Conservation (phyloP, 2,888 invertebrate species). For the Tridacna gigas region DNA sequence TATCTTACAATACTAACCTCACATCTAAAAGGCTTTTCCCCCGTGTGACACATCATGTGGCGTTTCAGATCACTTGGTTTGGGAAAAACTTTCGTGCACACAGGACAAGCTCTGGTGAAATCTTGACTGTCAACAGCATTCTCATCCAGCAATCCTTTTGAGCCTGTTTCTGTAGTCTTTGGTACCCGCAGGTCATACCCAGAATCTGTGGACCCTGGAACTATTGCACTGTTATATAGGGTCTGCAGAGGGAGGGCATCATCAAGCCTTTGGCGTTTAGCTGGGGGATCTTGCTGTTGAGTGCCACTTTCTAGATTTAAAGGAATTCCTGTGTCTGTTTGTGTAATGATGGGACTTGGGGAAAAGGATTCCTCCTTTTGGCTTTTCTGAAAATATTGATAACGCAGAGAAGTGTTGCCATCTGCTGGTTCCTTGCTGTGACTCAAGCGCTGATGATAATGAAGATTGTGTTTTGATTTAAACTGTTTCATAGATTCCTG, state of each 20-base stretch:
- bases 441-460: slow-evolving; percentile 68
- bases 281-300: slow-evolving; percentile 9
- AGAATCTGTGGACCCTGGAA: slow-evolving; percentile 12
- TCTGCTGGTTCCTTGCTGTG: slow-evolving; percentile 57
- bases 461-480: slow-evolving; percentile 82
- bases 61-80: slow-evolving; percentile 83
- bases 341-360: neutral
- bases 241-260: slow-evolving; percentile 27
- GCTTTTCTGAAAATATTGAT: slow-evolving; percentile 58
- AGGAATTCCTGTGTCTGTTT: neutral
- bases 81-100: slow-evolving; percentile 79
- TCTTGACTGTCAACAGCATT: slow-evolving; percentile 16
- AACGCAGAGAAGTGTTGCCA: slow-evolving; percentile 62
- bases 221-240: slow-evolving; percentile 45
- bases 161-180: slow-evolving; percentile 3
- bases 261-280: slow-evolving; percentile 44
- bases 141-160: slow-evolving; percentile 15
- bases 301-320: neutral
- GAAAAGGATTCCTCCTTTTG: slow-evolving; percentile 48
- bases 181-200: slow-evolving; percentile 24
- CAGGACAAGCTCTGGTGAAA: slow-evolving; percentile 67
- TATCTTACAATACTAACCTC: slow-evolving; percentile 67
- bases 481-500: slow-evolving; percentile 80
- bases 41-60: slow-evolving; percentile 83
- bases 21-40: slow-evolving; percentile 81